A percentile compares a stretch with the other conserved stretches of the same genome.
Evolutionary conservation across 2,113 vertebrate species (phyloP).

Genomic region (Oncorhynchus masou): DNA sequence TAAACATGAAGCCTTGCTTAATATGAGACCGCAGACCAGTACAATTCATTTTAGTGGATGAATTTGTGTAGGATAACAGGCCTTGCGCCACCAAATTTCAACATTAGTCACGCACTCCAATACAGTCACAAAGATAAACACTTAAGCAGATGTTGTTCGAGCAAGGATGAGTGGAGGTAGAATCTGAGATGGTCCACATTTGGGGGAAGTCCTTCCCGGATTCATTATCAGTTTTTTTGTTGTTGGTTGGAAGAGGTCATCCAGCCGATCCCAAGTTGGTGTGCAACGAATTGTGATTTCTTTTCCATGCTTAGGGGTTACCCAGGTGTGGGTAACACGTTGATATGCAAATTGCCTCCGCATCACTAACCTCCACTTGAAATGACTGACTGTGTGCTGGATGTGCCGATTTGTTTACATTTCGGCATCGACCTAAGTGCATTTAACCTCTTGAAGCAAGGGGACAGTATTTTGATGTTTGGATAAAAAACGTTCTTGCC

Average conservation of each 20-base stretch:
- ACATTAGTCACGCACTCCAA: not conserved
- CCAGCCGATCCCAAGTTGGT: not conserved
- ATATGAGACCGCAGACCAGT: not conserved
- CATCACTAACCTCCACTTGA: not conserved
- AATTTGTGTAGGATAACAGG: not conserved
- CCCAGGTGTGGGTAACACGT: not conserved
- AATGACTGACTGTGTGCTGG: not conserved
- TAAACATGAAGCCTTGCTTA: not conserved
- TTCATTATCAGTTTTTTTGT: not conserved
- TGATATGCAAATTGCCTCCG: slow-evolving; percentile 14
- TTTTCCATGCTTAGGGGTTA: slow-evolving; percentile 17
- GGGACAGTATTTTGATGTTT: no score
- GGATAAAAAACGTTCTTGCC: no score
- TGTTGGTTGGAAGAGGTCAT: not conserved
- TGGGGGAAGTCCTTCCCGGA: not conserved
- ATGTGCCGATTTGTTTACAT: slow-evolving; percentile 5
- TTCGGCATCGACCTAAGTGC: not conserved
- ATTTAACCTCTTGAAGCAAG: no score
- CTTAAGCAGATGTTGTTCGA: slow-evolving; percentile 27
- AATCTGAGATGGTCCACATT: not conserved
- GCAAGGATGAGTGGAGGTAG: not conserved
- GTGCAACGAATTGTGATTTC: not conserved
- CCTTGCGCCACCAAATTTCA: not conserved
- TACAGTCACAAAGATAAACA: slow-evolving; percentile 25
- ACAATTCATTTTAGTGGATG: not conserved